A percentile compares a stretch with the other conserved stretches of the same genome.
phyloP scores from a whole-genome alignment of 2,797 vertebrate genomes.

The Amblyraja radiata region DNA sequence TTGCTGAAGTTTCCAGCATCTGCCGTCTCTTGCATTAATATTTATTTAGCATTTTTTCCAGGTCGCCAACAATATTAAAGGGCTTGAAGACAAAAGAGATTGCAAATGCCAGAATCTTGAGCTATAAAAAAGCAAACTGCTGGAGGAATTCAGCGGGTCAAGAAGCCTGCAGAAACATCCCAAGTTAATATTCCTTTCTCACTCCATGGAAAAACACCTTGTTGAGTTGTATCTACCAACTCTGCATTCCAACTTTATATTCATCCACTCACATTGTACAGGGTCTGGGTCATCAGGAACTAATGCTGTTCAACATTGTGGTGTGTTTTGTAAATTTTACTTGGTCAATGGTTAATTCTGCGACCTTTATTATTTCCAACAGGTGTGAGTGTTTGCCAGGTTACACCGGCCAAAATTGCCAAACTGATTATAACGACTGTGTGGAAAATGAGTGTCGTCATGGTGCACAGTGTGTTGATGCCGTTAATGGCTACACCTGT shows the following conservation, averaged over 20 bases:
- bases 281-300: not conserved
- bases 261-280: no score
- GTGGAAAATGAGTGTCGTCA: conserved; percentile 82
- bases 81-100: not conserved
- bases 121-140: no score
- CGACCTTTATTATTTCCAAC: conserved; percentile 22
- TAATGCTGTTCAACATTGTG: not conserved
- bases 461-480: conserved; percentile 79
- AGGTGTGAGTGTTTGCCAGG: conserved; percentile 88
- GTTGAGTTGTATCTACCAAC: not conserved
- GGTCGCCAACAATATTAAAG: not conserved
- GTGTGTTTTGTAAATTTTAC: not conserved
- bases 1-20: no score
- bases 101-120: no score
- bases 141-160: no score
- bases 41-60: not conserved
- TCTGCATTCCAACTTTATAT: no score
- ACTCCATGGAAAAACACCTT: not conserved
- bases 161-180: not conserved
- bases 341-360: not conserved
- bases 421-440: conserved; percentile 80
- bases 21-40: no score
- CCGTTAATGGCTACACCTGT: conserved; percentile 84
- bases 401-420: conserved; percentile 81
- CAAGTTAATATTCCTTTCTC: not conserved